phyloP scores from a whole-genome alignment of 2,888 invertebrate species.

The Lampropteryx suffumata region DNA sequence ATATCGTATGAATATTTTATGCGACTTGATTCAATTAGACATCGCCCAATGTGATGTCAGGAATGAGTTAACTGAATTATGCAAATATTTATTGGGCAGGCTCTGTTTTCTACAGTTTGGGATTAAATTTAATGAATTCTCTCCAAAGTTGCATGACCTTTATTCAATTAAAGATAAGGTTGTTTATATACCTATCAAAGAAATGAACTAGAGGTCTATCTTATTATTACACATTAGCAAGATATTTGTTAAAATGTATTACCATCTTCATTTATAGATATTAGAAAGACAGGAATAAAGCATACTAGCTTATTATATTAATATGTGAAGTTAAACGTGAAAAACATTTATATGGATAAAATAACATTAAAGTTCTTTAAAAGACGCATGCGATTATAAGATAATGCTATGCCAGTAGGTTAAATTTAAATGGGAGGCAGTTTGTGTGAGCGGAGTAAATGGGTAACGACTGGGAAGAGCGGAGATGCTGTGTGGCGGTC shows the following conservation, averaged over 20 bases:
- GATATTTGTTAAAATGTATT: too few relatives aligned
- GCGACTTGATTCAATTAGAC: constrained; percentile 74
- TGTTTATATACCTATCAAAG: too few relatives aligned
- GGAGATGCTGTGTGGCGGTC: constrained; percentile 4
- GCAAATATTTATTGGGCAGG: constrained; percentile 38
- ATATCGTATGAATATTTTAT: constrained; percentile 81
- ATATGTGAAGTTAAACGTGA: too few relatives aligned
- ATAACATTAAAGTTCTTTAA: neutral
- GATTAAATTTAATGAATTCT: constrained; percentile 8
- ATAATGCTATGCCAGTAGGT: constrained; percentile 13
- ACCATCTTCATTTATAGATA: too few relatives aligned
- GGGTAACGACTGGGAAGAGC: constrained; percentile 16
- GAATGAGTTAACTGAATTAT: constrained; percentile 47
- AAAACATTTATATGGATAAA: neutral
- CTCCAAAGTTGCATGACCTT: neutral
- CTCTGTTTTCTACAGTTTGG: constrained; percentile 24
- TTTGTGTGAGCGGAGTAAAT: constrained; percentile 22
- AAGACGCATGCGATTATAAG: constrained; percentile 12
- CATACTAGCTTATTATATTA: too few relatives aligned
- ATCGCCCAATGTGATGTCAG: constrained; percentile 43
- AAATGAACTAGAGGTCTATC: too few relatives aligned
- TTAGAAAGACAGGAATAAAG: too few relatives aligned
- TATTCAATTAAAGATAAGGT: neutral
- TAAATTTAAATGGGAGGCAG: constrained; percentile 24
- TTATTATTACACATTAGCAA: too few relatives aligned